Evolutionary conservation across 1,140 invertebrate species (phyloP).

Genomic region (Lepidurus arcticus): DNA sequence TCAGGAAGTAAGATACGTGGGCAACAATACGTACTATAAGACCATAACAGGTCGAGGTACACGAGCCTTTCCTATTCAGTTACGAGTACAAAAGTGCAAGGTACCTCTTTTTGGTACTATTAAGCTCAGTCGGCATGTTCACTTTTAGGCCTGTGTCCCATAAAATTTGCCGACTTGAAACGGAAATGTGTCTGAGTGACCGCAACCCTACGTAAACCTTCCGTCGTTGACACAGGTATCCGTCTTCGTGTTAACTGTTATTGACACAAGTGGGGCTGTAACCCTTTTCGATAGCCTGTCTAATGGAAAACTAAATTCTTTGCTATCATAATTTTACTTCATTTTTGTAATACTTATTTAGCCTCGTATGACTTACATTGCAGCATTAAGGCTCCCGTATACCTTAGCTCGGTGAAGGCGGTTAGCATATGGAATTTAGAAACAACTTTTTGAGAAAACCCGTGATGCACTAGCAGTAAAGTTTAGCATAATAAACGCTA

Average conservation of each 20-base stretch:
- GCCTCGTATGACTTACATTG: too few relatives aligned
- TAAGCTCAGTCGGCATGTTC: neutral
- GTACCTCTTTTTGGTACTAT: too few relatives aligned
- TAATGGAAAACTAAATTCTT: neutral
- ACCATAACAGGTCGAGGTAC: neutral
- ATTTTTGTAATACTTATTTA: too few relatives aligned
- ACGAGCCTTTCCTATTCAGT: neutral
- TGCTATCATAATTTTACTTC: neutral
- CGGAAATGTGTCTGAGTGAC: neutral
- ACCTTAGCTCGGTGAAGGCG: too few relatives aligned
- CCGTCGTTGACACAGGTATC: constrained; percentile 12
- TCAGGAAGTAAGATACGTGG: neutral
- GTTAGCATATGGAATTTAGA: too few relatives aligned
- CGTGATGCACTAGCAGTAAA: too few relatives aligned
- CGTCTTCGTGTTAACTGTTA: neutral
- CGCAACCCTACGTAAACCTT: neutral
- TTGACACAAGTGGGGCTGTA: neutral
- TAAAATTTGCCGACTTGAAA: neutral
- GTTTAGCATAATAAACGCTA: too few relatives aligned
- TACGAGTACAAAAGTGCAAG: too few relatives aligned
- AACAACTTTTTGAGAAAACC: too few relatives aligned
- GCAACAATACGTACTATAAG: neutral
- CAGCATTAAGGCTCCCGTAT: too few relatives aligned
- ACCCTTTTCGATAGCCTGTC: neutral
- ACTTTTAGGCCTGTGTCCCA: neutral